Evolutionary conservation across 1,140 invertebrate species (phyloP), one percentile per base, ranked within the genome.

Genomic region (Pseudachorutes palmiensis): DNA sequence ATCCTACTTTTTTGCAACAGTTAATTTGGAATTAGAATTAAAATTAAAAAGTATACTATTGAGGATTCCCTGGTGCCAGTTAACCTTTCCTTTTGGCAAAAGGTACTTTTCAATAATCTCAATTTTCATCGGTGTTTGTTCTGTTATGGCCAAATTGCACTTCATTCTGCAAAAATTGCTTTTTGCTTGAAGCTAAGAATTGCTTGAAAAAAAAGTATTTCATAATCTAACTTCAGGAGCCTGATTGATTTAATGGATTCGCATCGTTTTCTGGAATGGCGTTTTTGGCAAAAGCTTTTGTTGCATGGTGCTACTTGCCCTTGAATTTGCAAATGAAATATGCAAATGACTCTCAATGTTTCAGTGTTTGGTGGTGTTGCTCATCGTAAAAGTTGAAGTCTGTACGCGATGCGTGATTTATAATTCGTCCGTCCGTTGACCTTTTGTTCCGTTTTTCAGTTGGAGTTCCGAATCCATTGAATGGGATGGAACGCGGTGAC

Each of bases 401-500:
- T 9, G n/a, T n/a, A 22, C 22, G 22, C 22, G 55, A 5, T 57
- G 5, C 28, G 24, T 57, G 55, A 12, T 28, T n/a, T 22, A 28
- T 12, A 9, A 12, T 28, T 12, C 55, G 5, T 57, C 22, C 5
- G n/a, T 57, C 28, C 24, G 24, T 12, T 57, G 5, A 28, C 55
- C 55, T 57, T 9, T 57, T 57, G 22, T 32, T 64, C 9, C 36
- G 32, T 14, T 65, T 69, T 66, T 41, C 68, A 66, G 68, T 66
- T 41, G 68, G 64, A 55, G 48, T 63, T 16, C 64, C 68, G 26
- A 69, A 65, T 31, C 68, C 62, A 48, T 41, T 64, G n/a, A 64
- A 64, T 48, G 62, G 62, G 51, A 64, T 64, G 62, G 62, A 64
- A 41, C 36, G 36, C 36, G 36, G 36, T 41, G 36, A 41, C 36